phyloP scores from a whole-genome alignment of 92 coral and sea anemone species.

The Palythoa grandiflora region DNA sequence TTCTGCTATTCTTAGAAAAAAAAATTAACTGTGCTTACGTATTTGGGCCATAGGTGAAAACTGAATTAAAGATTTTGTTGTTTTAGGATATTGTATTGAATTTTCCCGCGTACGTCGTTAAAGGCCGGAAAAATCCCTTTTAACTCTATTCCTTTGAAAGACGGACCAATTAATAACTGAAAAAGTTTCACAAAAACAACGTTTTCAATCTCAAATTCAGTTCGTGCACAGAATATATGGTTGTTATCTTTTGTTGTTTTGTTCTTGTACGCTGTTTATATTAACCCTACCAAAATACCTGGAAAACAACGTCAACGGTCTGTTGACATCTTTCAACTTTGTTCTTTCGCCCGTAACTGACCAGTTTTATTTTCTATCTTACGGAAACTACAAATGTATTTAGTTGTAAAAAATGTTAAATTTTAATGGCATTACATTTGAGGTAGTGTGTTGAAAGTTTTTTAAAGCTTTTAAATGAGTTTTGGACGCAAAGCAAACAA shows the following conservation, averaged over 20 bases:
- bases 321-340: conserved; percentile 6
- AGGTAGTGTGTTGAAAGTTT: conserved; percentile 18
- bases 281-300: conserved; percentile 14
- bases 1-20: neutral
- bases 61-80: neutral
- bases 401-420: conserved; percentile 3
- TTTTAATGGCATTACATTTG: conserved; percentile 2
- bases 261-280: conserved; percentile 38
- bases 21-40: neutral
- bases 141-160: neutral
- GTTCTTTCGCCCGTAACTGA: neutral
- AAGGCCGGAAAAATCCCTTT: neutral
- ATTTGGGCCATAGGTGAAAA: neutral
- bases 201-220: neutral
- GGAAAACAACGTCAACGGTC: conserved; percentile 34
- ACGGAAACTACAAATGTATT: neutral
- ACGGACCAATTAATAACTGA: neutral
- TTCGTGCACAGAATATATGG: neutral
- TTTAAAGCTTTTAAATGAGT: conserved; percentile 39
- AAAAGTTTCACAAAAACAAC: neutral
- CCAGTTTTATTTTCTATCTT: neutral
- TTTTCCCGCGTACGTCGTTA: neutral
- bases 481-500: conserved; percentile 32
- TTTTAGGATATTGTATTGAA: neutral
- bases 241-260: conserved; percentile 34